Evolutionary conservation across 2,113 vertebrate species (phyloP).

Genomic region (Boulengerochromis microlepis): DNA sequence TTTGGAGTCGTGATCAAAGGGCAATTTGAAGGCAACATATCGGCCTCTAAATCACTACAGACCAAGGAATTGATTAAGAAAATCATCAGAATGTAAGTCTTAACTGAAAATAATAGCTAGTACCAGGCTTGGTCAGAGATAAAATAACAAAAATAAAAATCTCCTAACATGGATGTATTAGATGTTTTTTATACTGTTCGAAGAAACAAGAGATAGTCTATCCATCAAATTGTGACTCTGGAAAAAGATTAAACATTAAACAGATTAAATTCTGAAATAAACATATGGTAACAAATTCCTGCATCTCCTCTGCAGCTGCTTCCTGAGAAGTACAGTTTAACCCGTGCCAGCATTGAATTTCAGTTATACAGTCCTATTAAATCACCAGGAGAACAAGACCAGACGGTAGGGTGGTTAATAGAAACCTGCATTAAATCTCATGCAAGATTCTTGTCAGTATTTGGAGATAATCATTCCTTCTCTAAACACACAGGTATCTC

Average conservation of each 20-base stretch:
- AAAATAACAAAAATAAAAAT: not conserved
- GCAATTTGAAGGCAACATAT: not conserved
- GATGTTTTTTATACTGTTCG: not conserved
- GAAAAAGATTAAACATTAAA: not conserved
- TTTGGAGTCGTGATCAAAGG: not conserved
- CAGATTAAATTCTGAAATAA: not conserved
- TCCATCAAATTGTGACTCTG: not conserved
- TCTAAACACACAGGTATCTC: conserved; percentile 42
- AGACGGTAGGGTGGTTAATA: not conserved
- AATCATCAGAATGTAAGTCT: not conserved
- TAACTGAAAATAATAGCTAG: not conserved
- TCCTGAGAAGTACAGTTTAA: not conserved
- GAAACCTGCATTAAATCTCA: not conserved
- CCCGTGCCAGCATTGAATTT: not conserved
- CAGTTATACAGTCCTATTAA: not conserved
- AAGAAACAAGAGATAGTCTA: not conserved
- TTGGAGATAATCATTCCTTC: conserved; percentile 14
- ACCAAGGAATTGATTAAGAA: not conserved
- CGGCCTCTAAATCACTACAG: not conserved
- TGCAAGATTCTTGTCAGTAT: not conserved
- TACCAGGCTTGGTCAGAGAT: not conserved
- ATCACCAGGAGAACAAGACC: not conserved
- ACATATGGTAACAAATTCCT: not conserved
- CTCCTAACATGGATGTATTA: not conserved
- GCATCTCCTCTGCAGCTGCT: not conserved